Percentiles rank a stretch among this genome's conserved stretches.
phyloP scores from a whole-genome alignment of 2,797 vertebrate species.

The Heliangelus exortis region DNA sequence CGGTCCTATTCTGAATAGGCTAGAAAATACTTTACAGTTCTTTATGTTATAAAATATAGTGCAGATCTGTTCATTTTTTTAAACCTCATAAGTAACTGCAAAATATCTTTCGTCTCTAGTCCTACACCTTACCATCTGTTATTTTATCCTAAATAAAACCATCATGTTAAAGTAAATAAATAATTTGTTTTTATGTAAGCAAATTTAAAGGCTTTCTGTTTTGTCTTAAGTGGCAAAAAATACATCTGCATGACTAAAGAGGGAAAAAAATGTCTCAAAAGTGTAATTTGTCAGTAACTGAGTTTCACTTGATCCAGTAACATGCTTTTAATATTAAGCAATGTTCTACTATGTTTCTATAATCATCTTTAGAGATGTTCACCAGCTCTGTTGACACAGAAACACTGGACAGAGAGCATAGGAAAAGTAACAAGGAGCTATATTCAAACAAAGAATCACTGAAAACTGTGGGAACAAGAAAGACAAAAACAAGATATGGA shows the following conservation, averaged over 20 bases:
- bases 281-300: fast-evolving
- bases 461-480: background rate
- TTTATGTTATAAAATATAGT: background rate
- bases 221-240: background rate
- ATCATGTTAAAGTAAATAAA: background rate
- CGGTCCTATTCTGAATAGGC: background rate
- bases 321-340: background rate
- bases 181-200: background rate
- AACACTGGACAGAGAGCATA: background rate
- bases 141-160: background rate
- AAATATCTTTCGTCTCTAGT: background rate
- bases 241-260: background rate
- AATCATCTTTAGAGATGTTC: background rate
- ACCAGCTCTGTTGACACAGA: background rate
- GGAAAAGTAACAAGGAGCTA: background rate
- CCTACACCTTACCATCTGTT: background rate
- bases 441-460: background rate
- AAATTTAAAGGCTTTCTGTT: background rate
- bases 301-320: background rate
- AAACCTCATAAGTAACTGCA: background rate
- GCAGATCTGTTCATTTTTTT: background rate
- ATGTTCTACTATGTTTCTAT: background rate
- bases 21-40: background rate
- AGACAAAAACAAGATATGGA: background rate
- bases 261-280: background rate